Conservation (phyloP, 2,113 vertebrate species). For the Cardinalis cardinalis region DNA sequence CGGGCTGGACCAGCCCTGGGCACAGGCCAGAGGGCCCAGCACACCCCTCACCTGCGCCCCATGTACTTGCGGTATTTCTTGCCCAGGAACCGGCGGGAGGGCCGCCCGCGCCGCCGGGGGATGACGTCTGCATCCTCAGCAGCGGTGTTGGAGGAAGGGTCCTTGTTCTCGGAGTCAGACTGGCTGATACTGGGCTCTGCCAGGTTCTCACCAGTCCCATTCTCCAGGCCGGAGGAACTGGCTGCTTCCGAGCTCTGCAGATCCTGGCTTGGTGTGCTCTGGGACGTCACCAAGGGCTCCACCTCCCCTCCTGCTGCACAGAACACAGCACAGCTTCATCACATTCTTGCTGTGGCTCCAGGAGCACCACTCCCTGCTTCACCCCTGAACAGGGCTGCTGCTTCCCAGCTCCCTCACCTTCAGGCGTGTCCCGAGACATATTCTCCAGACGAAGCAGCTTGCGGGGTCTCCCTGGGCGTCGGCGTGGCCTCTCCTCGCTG, state of each 20-base stretch:
- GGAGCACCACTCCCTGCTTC: not conserved
- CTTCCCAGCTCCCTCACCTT: slow-evolving; percentile 60
- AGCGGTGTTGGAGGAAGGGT: slow-evolving; percentile 75
- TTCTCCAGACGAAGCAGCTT: slow-evolving; percentile 80
- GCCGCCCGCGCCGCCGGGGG: slow-evolving; percentile 83
- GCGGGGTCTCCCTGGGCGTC: slow-evolving; percentile 87
- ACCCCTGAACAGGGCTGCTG: not conserved
- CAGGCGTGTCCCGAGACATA: not conserved
- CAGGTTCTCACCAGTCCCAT: slow-evolving; percentile 21
- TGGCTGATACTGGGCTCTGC: slow-evolving; percentile 81
- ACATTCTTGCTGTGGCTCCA: rapidly evolving
- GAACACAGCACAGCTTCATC: not conserved
- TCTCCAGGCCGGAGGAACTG: slow-evolving; percentile 79
- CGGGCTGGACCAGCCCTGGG: not conserved
- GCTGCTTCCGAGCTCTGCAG: slow-evolving; percentile 74
- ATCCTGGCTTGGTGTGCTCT: slow-evolving; percentile 62
- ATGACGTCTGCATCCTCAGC: slow-evolving; percentile 72
- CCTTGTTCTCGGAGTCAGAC: slow-evolving; percentile 86
- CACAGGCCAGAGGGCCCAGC: slow-evolving; percentile 8
- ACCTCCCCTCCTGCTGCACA: slow-evolving; percentile 38
- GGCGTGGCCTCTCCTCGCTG: slow-evolving; percentile 79
- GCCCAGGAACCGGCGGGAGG: slow-evolving; percentile 89
- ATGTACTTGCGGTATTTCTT: slow-evolving; percentile 94
- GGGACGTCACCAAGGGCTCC: slow-evolving; percentile 71
- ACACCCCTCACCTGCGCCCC: slow-evolving; percentile 74